A percentile compares a stretch with the other conserved stretches of the same genome.
Evolutionary conservation across 1,140 invertebrate species (phyloP).

Genomic region (Nasonia vitripennis): DNA sequence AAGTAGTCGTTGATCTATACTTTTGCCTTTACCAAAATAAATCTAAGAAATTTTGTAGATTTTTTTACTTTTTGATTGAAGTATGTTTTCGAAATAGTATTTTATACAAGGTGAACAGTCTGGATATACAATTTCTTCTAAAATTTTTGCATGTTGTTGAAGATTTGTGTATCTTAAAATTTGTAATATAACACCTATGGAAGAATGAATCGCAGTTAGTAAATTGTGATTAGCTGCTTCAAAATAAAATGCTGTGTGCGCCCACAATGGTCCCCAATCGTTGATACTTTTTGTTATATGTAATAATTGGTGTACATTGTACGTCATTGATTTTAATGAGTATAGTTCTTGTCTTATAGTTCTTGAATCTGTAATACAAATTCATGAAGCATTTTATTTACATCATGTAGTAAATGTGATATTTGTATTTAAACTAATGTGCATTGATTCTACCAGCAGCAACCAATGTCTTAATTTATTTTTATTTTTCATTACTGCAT

Average conservation of each 20-base stretch:
- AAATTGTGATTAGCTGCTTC: constrained; percentile 22
- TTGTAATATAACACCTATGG: constrained; percentile 35
- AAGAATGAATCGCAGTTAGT: constrained; percentile 19
- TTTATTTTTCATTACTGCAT: background rate
- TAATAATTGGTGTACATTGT: too few relatives aligned
- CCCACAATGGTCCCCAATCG: too few relatives aligned
- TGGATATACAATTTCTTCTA: constrained; percentile 6
- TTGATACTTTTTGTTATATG: too few relatives aligned
- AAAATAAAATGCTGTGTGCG: background rate
- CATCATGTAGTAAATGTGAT: background rate
- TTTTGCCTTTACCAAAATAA: constrained; percentile 8
- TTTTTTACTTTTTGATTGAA: background rate
- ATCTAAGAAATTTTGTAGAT: background rate
- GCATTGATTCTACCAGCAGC: background rate
- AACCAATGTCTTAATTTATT: background rate
- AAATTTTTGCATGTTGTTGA: background rate
- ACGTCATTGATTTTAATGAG: too few relatives aligned
- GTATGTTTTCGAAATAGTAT: background rate
- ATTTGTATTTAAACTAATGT: background rate
- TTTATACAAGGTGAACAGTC: background rate
- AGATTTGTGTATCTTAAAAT: constrained; percentile 21
- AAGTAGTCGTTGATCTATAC: background rate
- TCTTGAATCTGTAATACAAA: too few relatives aligned
- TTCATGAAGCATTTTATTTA: too few relatives aligned
- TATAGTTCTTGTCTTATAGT: too few relatives aligned